Conservation (phyloP, 2,797 vertebrate species). For the Adelosebastes latens region DNA sequence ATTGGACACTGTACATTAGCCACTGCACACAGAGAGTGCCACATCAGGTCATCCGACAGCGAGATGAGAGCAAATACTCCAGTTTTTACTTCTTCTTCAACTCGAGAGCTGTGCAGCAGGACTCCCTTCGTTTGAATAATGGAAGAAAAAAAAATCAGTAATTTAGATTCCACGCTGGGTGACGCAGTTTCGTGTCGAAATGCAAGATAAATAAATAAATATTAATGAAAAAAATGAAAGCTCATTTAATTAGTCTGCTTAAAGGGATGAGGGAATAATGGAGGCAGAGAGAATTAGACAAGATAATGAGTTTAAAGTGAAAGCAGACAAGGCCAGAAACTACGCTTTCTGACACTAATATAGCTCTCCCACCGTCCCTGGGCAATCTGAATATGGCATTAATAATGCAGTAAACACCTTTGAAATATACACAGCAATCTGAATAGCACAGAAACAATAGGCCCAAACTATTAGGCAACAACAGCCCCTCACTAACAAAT, state of each 20-base stretch:
- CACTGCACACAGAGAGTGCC: neutral
- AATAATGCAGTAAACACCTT: conserved; percentile 79
- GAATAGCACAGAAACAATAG: conserved; percentile 65
- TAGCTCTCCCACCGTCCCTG: conserved; percentile 59
- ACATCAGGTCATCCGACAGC: conserved; percentile 30
- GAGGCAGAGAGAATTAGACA: conserved; percentile 79
- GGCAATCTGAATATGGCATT: conserved; percentile 68
- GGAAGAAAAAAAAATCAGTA: neutral
- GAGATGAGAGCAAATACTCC: conserved; percentile 11
- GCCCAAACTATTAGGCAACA: conserved; percentile 45
- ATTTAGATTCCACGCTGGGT: conserved; percentile 55
- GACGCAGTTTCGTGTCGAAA: conserved; percentile 52
- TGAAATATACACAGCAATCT: conserved; percentile 70
- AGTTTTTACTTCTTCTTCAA: neutral
- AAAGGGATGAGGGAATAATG: conserved; percentile 81
- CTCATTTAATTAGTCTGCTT: conserved; percentile 83
- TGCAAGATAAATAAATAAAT: conserved; percentile 61
- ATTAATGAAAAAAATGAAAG: conserved; percentile 73
- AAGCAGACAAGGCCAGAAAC: conserved; percentile 74
- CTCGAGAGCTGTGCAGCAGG: conserved; percentile 21
- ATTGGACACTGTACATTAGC: conserved; percentile 23
- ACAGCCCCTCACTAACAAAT: conserved; percentile 31
- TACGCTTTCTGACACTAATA: conserved; percentile 71
- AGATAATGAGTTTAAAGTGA: conserved; percentile 80
- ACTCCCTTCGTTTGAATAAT: conserved; percentile 48